Percentiles rank a stretch among this genome's conserved stretches.
phyloP scores from a whole-genome alignment of 2,797 vertebrate species.

The Scleropages formosus region DNA sequence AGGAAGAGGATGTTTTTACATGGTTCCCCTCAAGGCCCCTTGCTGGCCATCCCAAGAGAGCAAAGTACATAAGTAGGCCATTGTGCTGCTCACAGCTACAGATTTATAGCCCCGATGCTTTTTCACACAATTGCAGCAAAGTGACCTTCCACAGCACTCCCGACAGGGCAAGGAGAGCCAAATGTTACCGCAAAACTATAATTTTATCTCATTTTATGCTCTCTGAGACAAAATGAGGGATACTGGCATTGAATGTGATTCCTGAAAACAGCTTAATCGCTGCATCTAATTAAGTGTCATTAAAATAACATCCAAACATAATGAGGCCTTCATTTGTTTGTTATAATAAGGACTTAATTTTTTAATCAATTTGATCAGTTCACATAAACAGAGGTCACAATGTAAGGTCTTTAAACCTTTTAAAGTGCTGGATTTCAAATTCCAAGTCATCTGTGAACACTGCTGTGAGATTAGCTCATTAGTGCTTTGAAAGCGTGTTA shows the following conservation, averaged over 20 bases:
- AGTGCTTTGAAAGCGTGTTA: too few species aligned
- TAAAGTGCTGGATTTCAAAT: not conserved
- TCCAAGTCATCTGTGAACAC: too few species aligned
- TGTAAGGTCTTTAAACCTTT: not conserved
- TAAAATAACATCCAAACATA: not conserved
- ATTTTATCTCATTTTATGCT: constrained; percentile 13
- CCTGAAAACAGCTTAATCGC: not conserved
- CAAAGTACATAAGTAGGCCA: not conserved
- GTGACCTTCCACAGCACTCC: not conserved
- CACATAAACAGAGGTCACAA: not conserved
- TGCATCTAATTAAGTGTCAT: constrained; percentile 14
- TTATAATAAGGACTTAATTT: too few species aligned
- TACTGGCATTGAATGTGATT: not conserved
- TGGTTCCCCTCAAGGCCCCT: not conserved
- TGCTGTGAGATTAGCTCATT: too few species aligned
- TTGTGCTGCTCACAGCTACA: constrained; percentile 11
- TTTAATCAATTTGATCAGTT: not conserved
- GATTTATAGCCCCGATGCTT: not conserved
- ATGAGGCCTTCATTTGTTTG: not conserved
- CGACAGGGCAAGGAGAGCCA: not conserved
- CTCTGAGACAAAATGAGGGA: too few species aligned
- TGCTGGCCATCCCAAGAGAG: not conserved
- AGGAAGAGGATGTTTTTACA: constrained; percentile 22
- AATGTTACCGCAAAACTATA: not conserved
- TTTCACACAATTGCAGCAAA: not conserved